These are phyloP conservation scores for Coregonus sp. DNA, from an alignment of 2,797 vertebrate genomes.

Conservation along the genomic window DNA sequence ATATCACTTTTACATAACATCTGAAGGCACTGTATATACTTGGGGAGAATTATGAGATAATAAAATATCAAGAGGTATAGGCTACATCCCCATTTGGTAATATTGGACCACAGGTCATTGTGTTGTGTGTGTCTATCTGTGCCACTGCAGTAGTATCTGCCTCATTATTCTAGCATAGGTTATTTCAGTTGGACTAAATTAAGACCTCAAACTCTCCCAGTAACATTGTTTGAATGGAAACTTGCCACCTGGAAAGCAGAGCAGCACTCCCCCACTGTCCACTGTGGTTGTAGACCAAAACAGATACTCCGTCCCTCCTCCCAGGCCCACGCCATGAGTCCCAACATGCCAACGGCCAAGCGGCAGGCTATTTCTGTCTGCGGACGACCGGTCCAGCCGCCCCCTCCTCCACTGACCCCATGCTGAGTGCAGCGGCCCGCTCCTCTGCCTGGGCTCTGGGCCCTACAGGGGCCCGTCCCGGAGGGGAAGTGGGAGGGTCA, in stretches of 20 bases:
- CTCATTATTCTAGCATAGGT: neutral
- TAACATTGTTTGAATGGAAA: conserved; percentile 20
- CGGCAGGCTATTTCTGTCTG: conserved; percentile 68
- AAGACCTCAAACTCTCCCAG: neutral
- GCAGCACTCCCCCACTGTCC: conserved; percentile 6
- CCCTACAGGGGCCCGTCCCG: conserved; percentile 28
- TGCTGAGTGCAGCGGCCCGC: conserved; percentile 28
- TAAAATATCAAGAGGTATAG: too few species aligned
- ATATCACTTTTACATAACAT: too few species aligned
- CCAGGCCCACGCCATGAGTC: conserved; percentile 48
- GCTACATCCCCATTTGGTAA: neutral
- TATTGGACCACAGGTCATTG: neutral
- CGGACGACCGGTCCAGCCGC: conserved; percentile 14
- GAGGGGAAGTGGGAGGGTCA: conserved; percentile 22
- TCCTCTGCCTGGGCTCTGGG: conserved; percentile 16
- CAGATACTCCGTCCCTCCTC: conserved; percentile 32
- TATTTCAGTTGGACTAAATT: neutral
- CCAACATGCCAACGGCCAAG: conserved; percentile 57
- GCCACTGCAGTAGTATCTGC: neutral
- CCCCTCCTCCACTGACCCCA: conserved; percentile 45
- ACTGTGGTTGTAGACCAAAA: conserved; percentile 38
- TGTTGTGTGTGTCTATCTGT: neutral
- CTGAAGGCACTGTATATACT: too few species aligned
- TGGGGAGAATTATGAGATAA: too few species aligned
- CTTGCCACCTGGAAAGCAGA: conserved; percentile 10